These are phyloP conservation scores for Nephrotoma flavescens DNA, from an alignment of 2,888 invertebrate species.

Conservation along the genomic window DNA sequence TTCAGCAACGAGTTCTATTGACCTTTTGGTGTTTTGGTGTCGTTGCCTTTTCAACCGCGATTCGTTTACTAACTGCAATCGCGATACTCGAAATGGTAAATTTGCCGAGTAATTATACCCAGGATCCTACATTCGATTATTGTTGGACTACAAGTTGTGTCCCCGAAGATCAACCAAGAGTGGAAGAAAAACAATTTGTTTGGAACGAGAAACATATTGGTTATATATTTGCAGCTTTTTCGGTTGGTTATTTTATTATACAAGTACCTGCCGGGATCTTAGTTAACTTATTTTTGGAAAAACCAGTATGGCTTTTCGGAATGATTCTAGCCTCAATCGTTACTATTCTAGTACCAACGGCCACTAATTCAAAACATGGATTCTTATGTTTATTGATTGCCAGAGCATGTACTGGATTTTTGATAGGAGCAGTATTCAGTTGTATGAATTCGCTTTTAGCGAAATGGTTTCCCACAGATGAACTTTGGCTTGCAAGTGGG, in stretches of 20 bases:
- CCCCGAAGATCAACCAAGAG: neutral
- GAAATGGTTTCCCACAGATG: neutral
- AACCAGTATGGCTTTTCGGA: neutral
- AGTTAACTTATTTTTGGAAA: neutral
- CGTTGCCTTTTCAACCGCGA: neutral
- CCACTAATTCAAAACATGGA: neutral
- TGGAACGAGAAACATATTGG: neutral
- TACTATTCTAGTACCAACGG: neutral
- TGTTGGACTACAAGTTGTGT: neutral
- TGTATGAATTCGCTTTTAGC: neutral
- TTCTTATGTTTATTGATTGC: neutral
- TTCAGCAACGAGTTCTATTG: neutral
- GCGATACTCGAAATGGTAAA: neutral
- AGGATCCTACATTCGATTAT: neutral
- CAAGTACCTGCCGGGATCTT: neutral
- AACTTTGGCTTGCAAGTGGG: neutral
- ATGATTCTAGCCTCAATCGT: neutral
- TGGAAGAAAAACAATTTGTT: neutral
- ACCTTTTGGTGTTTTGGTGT: neutral
- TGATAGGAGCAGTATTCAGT: neutral
- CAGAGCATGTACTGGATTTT: neutral
- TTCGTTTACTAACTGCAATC: neutral
- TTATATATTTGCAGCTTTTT: neutral
- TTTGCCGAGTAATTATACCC: neutral
- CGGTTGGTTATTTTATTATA: neutral